Evolutionary conservation across 1,140 invertebrate species (phyloP).

Genomic region (Drosophila pruinosa): DNA sequence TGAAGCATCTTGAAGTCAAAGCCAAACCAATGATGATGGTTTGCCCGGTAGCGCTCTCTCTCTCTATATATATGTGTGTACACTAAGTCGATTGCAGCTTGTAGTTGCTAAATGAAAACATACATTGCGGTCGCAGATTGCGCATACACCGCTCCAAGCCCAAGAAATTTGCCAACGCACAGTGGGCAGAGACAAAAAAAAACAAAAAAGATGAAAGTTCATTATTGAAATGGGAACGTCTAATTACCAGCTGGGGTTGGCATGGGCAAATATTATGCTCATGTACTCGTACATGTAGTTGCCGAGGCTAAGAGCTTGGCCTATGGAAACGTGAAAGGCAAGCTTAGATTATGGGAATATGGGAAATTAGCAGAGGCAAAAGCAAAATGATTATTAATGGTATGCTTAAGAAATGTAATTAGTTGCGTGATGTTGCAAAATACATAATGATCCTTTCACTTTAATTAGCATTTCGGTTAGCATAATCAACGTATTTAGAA

Average conservation of each 20-base stretch:
- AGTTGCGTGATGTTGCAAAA: conserved; percentile 22
- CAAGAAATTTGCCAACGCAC: conserved; percentile 36
- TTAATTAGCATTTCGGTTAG: background rate
- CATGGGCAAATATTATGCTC: conserved; percentile 12
- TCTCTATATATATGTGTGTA: too few species aligned
- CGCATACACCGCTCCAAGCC: conserved; percentile 17
- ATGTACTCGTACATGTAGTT: conserved; percentile 4
- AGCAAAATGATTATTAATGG: conserved; percentile 20
- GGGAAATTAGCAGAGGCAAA: background rate
- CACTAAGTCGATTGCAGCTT: conserved; percentile 35
- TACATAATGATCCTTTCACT: conserved; percentile 1
- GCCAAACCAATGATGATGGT: conserved; percentile 22
- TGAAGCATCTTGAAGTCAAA: conserved; percentile 70
- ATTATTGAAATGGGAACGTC: conserved; percentile 28
- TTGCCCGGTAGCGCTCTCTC: conserved; percentile 54
- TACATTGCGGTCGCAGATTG: conserved; percentile 60
- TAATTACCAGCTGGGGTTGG: conserved; percentile 28
- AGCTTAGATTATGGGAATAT: background rate
- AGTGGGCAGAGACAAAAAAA: conserved; percentile 23
- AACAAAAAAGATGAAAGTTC: conserved; percentile 8
- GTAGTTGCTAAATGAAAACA: conserved; percentile 78
- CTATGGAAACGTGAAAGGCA: conserved; percentile 29
- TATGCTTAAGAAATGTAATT: conserved; percentile 12
- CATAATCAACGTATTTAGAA: background rate
- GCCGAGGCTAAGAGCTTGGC: background rate